Evolutionary conservation across 2,888 invertebrate genomes (phyloP).

Genomic region (Lordiphosa fenestrarum): DNA sequence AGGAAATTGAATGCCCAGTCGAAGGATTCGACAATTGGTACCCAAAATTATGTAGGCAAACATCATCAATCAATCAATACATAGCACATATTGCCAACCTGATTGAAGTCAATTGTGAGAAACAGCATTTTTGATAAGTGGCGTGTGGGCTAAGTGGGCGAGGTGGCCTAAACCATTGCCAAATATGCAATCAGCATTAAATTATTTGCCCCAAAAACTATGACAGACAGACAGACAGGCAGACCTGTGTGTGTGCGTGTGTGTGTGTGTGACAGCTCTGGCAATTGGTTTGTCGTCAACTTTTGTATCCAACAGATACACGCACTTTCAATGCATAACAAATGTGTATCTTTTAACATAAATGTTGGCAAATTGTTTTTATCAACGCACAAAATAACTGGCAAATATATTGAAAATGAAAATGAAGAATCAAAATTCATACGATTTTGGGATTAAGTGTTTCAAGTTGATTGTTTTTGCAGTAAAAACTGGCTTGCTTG

Average conservation of each 20-base stretch:
- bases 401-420: slow-evolving; percentile 34
- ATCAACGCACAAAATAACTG: slow-evolving; percentile 5
- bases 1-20: slow-evolving; percentile 48
- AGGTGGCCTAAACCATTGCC: slow-evolving; percentile 1
- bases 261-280: slow-evolving; percentile 15
- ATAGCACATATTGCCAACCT: slow-evolving; percentile 48
- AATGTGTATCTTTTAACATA: slow-evolving; percentile 41
- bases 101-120: slow-evolving; percentile 59
- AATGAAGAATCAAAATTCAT: slow-evolving; percentile 22
- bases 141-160: slow-evolving; percentile 9
- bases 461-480: too few species aligned
- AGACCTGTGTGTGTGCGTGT: slow-evolving; percentile 1
- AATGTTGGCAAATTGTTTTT: slow-evolving; percentile 45
- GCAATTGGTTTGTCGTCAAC: slow-evolving; percentile 18
- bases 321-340: slow-evolving; percentile 18
- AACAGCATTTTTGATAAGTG: slow-evolving; percentile 63
- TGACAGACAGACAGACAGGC: slow-evolving; percentile 6
- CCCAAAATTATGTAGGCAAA: slow-evolving; percentile 7
- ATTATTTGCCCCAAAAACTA: slow-evolving; percentile 40
- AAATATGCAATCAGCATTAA: slow-evolving; percentile 44
- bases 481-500: too few species aligned
- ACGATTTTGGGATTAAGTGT: not conserved
- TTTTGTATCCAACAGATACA: slow-evolving; percentile 27
- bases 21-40: slow-evolving; percentile 36
- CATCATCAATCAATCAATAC: slow-evolving; percentile 46